These are phyloP conservation scores for Eulemur albifrons DNA, from an alignment of 2,797 vertebrate genomes.

Conservation along the genomic window DNA sequence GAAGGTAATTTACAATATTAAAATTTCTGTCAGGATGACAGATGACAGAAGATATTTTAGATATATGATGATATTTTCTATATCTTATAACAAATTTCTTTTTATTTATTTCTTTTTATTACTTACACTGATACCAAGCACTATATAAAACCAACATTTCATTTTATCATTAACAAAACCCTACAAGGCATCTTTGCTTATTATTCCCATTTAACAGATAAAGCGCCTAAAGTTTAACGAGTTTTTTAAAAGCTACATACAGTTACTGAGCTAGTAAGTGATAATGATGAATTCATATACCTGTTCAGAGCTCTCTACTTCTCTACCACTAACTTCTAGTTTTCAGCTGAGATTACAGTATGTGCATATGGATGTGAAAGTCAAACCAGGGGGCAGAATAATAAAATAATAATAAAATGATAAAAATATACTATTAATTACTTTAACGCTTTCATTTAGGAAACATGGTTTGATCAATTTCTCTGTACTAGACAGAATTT, in stretches of 20 bases:
- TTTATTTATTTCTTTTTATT: slow-evolving; percentile 3
- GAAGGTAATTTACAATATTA: background rate
- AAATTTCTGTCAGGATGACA: background rate
- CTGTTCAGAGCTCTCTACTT: background rate
- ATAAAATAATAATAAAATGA: background rate
- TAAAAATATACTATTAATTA: background rate
- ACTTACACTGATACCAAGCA: background rate
- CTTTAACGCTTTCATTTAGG: background rate
- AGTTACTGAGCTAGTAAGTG: background rate
- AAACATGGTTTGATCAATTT: background rate
- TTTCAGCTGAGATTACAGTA: background rate
- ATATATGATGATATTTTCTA: background rate
- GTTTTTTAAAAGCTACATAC: background rate
- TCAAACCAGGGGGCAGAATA: background rate
- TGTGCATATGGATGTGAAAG: background rate
- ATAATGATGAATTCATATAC: background rate
- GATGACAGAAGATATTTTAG: background rate
- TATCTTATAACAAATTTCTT: background rate
- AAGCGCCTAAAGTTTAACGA: background rate
- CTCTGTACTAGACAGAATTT: background rate
- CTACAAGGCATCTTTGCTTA: background rate
- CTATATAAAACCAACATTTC: slow-evolving; percentile 16
- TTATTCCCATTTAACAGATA: background rate
- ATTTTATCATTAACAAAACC: background rate
- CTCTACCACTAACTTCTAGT: background rate